Evolutionary conservation across 2,797 vertebrate genomes (phyloP), one percentile per base, ranked within the genome.

Genomic region (Sphenopsis melanotis): DNA sequence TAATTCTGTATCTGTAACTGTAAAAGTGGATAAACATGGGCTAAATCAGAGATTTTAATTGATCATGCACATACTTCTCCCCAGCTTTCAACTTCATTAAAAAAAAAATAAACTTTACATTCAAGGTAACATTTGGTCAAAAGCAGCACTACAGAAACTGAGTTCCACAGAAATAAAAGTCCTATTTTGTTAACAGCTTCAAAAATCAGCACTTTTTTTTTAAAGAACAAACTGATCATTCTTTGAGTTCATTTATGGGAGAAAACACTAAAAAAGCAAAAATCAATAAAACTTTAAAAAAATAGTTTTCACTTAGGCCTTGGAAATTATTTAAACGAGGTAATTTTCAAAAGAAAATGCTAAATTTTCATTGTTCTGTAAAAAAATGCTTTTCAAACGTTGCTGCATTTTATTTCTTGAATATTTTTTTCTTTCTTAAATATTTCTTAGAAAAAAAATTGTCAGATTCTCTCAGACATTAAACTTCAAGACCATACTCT

Each of bases 161-260:
- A 63, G 21, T 41, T 82, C 57, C 52, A 55, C 0, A 53, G 41
- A 71, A 84, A 64, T 3, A 41, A 6, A 15, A 56, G 26, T 29
- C 3, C 2, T 23, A 6, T n/a, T 89, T 63, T 29, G 12, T 20
- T 44, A 83, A 72, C 0, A 0, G n/a, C 26, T 49, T 72, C 8
- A 89, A 70, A 92, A 80, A 65, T 15, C 5, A 21, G 12, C 9
- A 24, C 3, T 50, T 34, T 50, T 53, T 53, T 30, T 19, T 49
- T 65, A 68, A n/a, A 24, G 0, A 44, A 21, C 2, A 76, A 59
- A n/a, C 2, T 6, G 19, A 29, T 34, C 7, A 18, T 1, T 5
- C 26, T 89, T 83, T 55, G 6, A 49, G 14, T 13, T 56, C 4
- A 27, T 57, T 74, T 80, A 34, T 37, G 22, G 52, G 39, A 74